Conservation (phyloP, 2,888 invertebrate genomes). For the Amphipyra berbera region DNA sequence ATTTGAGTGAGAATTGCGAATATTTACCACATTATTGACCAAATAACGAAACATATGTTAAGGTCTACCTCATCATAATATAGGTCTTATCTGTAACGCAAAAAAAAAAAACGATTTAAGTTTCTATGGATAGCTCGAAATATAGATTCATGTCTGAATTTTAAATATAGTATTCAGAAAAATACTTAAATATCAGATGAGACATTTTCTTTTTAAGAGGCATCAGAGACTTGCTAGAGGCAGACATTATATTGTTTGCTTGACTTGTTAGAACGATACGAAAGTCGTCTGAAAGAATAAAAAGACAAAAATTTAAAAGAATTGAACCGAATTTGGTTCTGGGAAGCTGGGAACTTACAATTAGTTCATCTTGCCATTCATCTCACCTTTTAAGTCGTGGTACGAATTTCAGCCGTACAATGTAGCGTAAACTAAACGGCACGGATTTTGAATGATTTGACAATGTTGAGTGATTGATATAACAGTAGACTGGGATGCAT, state of each 20-base stretch:
- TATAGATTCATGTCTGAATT: not conserved
- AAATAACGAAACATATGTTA: constrained; percentile 17
- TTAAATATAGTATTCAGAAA: not conserved
- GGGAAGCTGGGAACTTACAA: too few species aligned
- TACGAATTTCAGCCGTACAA: not conserved
- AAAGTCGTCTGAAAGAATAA: too few species aligned
- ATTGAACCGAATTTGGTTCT: too few species aligned
- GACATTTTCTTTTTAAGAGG: not conserved
- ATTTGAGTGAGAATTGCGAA: not conserved
- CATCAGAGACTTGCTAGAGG: constrained; percentile 41
- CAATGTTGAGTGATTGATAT: too few species aligned
- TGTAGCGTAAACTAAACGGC: not conserved
- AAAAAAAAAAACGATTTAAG: not conserved
- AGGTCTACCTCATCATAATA: constrained; percentile 17
- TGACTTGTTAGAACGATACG: too few species aligned
- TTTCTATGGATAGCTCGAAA: constrained; percentile 17
- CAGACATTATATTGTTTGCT: not conserved
- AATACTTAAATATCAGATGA: constrained; percentile 7
- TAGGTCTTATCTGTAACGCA: constrained; percentile 6
- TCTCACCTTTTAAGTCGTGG: too few species aligned
- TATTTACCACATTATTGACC: constrained; percentile 6
- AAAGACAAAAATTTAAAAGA: too few species aligned
- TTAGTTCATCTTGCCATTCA: too few species aligned
- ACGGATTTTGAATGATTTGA: too few species aligned
- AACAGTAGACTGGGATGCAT: too few species aligned